Evolutionary conservation across 1,140 invertebrate genomes (phyloP), one percentile per base, ranked within the genome.

Genomic region (Oryzaephilus surinamensis): DNA sequence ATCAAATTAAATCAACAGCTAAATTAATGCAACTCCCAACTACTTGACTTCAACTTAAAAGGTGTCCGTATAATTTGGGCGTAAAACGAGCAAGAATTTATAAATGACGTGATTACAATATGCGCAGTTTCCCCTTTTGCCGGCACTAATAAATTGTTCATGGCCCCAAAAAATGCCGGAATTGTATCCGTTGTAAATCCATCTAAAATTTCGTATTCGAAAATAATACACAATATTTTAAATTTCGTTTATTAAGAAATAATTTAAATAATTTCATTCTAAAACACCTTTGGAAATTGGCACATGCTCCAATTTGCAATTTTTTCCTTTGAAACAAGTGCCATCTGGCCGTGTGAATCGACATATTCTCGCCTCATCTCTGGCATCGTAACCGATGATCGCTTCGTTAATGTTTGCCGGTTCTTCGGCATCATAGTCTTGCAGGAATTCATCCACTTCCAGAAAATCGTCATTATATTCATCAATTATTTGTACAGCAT

Each of bases 371-470:
- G 36, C 39, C 36, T 54, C 54, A 30, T 55, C 54, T 19, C 20
- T 41, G 2, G 54, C 41, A 32, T 55, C 49, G 16, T 54, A 55
- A 16, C 51, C 51, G 6, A 31, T 26, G n/a, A 55, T 18, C 26
- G 45, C 45, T 42, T 55, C 51, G 19, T 54, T 55, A n/a, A 54
- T 40, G 28, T 54, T 55, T 3, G 48, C 45, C 4, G 32, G 36
- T 13, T 34, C 40, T 24, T 52, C 51, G 4, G 45, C 6, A 10
- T 43, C 32, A 15, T 52, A 31, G 4, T 44, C 21, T 19, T 54
- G n/a, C n/a, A n/a, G n/a, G n/a, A n/a, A n/a, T n/a, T n/a, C 47
- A 7, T 47, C 34, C 13, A 26, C 39, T 4, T 41, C 21, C 14
- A 34, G 4, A 23, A 21, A n/a, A 21, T 34, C 23, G 29, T 23